phyloP scores from a whole-genome alignment of 2,113 vertebrate genomes.

The Motacilla tschutschensis region DNA sequence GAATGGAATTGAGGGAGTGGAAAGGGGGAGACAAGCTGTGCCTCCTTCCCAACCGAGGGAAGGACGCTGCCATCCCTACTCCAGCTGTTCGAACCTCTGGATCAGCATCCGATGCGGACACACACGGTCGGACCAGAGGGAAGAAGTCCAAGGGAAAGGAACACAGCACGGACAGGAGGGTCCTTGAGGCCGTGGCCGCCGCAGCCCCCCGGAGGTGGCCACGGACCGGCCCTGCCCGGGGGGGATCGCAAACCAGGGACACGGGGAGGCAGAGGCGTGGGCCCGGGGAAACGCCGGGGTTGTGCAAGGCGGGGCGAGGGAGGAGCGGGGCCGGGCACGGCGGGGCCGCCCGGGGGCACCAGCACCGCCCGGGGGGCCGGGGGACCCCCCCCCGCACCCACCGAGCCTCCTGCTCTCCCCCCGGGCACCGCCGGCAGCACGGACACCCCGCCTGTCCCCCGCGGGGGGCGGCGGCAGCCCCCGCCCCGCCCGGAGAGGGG shows the following conservation, averaged over 20 bases:
- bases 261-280: background rate
- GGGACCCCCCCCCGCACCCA: background rate
- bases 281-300: background rate
- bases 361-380: background rate
- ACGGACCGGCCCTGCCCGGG: background rate
- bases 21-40: background rate
- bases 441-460: background rate
- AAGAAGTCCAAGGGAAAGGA: background rate
- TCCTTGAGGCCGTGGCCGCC: rapidly evolving
- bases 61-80: background rate
- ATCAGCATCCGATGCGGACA: rapidly evolving
- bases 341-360: background rate
- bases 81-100: background rate
- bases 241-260: rapidly evolving
- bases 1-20: background rate
- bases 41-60: background rate
- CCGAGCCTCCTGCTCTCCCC: background rate
- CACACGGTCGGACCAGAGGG: background rate
- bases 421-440: background rate
- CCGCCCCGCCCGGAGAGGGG: background rate
- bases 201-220: too few species aligned
- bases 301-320: background rate
- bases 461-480: background rate
- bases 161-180: background rate
- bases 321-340: background rate